These are phyloP conservation scores for Lepus townsendii DNA, from an alignment of 2,797 vertebrate genomes.

Conservation along the genomic window DNA sequence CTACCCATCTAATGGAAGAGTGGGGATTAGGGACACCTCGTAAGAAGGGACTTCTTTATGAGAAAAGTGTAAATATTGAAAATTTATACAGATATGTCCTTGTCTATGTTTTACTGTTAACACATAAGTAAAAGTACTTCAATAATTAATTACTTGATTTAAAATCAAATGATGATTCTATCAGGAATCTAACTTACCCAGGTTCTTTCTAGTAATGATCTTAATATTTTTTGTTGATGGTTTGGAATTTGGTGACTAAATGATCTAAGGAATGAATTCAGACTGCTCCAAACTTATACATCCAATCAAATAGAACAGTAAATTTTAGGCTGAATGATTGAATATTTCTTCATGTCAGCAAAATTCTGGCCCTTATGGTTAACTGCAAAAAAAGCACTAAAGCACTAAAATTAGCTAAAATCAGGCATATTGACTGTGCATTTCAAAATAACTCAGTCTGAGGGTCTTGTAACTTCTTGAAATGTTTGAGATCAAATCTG, in stretches of 20 bases:
- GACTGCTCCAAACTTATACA: background rate
- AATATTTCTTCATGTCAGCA: background rate
- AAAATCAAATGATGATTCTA: background rate
- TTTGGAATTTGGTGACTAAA: background rate
- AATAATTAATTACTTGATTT: background rate
- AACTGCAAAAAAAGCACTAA: background rate
- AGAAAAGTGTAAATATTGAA: background rate
- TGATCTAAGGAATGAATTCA: background rate
- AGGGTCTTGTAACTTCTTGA: slow-evolving; percentile 29
- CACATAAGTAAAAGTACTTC: slow-evolving; percentile 31
- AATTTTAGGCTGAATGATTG: background rate
- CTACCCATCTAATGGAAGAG: background rate
- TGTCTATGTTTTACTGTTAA: background rate
- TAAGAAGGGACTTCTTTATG: background rate
- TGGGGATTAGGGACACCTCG: background rate
- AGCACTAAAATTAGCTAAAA: background rate
- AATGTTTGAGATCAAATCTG: background rate
- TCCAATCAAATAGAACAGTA: background rate
- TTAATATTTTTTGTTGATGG: background rate
- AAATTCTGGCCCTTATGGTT: background rate
- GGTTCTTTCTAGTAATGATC: background rate
- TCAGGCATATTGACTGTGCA: background rate
- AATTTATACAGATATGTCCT: background rate
- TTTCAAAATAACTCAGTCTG: slow-evolving; percentile 41
- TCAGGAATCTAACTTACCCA: background rate